phyloP scores from a whole-genome alignment of 30 jellyfish, hydroid and myxozoan genomes.

The Turritopsis dohrnii region DNA sequence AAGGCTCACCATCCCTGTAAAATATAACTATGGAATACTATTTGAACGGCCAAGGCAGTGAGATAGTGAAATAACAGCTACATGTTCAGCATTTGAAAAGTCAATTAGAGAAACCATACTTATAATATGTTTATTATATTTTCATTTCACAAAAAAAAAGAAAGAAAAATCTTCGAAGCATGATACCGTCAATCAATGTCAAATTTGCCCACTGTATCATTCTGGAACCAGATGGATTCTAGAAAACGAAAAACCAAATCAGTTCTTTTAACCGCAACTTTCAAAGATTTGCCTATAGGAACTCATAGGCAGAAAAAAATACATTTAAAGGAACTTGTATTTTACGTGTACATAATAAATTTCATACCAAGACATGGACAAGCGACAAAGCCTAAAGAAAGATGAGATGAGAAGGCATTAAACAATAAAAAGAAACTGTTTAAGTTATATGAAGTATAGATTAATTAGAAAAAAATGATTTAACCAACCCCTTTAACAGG shows the following conservation, averaged over 20 bases:
- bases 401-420: neutral
- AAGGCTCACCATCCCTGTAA: neutral
- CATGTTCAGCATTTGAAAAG: neutral
- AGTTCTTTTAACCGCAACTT: too few relatives aligned
- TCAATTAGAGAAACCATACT: neutral
- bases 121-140: too few relatives aligned
- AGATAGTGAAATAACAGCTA: neutral
- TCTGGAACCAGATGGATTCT: conserved; percentile 69
- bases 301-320: neutral
- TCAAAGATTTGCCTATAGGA: too few relatives aligned
- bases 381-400: neutral
- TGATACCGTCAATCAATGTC: conserved; percentile 39
- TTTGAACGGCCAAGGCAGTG: neutral
- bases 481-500: neutral
- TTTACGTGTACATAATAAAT: too few relatives aligned
- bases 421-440: neutral
- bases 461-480: too few relatives aligned
- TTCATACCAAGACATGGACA: neutral
- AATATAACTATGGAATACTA: neutral
- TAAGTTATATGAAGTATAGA: neutral
- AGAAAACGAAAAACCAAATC: neutral
- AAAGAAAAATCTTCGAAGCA: neutral
- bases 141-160: neutral
- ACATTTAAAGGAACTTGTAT: neutral
- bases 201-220: conserved; percentile 58